Base-by-base conservation (phyloP, 2,797 vertebrate genomes). In the Pangasius larnaudii region DNA sequence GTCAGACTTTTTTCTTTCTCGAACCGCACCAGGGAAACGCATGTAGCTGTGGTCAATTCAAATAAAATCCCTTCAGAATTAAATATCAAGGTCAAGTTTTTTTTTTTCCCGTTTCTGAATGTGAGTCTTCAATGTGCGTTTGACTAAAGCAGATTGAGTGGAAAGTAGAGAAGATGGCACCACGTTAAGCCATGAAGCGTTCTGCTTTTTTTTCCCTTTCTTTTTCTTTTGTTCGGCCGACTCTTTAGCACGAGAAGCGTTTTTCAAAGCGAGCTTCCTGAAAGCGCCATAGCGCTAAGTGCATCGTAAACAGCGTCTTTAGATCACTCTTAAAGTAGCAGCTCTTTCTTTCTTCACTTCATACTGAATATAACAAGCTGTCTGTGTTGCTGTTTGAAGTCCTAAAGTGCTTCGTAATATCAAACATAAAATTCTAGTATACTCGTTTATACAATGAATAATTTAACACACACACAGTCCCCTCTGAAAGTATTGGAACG, bases 131-230 rank as follows among this genome's bases (percentile, higher is more conserved):
- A 67, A 18, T 58, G 74, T 53, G 46, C 42, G 30, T 13, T n/a
- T 83, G 63, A 87, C 87, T 67, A 58, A 75, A 88, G 24, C 80
- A n/a, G 36, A n/a, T 22, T 16, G 27, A 49, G 61, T 65, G 2
- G 27, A 83, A 65, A 63, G 24, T 14, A 61, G 22, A 81, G 27
- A 27, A 49, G 46, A 42, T 1, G 18, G 36, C 27, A 71, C 7
- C 18, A 5, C 33, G 33, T 19, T 69, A 33, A 36, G 18, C 14
- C 30, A 5, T 24, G 16, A 49, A 77, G 10, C 0, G 27, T 53
- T 30, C n/a, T 13, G 0, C 8, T 69, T 71, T 9, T 22, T 11
- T 42, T 13, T 24, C 24, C 18, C 39, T 24, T 14, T 13, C 46
- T 49, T 51, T 53, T 51, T 3, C 8, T 30, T 7, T 77, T 53